Base-by-base conservation (phyloP, 1,140 invertebrate genomes). In the Antheraea pernyi region DNA sequence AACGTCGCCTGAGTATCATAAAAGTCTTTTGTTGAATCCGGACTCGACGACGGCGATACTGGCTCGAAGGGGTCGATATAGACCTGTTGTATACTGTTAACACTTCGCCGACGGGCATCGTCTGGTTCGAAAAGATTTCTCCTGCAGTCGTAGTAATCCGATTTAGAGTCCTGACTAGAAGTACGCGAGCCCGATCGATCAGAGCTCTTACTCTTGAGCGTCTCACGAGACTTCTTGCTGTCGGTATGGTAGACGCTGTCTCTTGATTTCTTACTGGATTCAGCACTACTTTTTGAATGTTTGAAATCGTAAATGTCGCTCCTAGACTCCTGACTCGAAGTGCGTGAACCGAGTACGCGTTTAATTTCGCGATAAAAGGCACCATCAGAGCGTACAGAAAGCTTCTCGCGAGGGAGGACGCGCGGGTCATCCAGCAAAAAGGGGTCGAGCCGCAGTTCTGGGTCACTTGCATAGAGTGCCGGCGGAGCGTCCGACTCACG, bases 331-430 rank as follows among this genome's bases (percentile, higher is more conserved):
- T 94, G 93, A 81, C 95, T 95, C 0, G 95, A 95, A 10, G 94
- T 94, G 22, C 95, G 88, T 3, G 95, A 95, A 30, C 91, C 91
- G 19, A 95, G 91, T 9, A 90, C 90, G 18, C 94, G 88, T 75
- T 95, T 95, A 58, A 95, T 95, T 73, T 94, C 94, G 73, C 95
- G 95, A 76, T 95, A 95, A 78, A 95, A 95, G 75, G 93, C 94
- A 1, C 95, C 95, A 78, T 95, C 95, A 0, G 95, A 95, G 79
- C 95, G 94, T 16, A 95, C 93, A 0, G 94, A 94, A 7, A 95
- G 91, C 70, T 95, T 95, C 77, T 95, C 95, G 4, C 95, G 92
- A 2, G 95, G 95, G 59, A 95, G 91, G 81, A 95, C 93, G 10
- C 95, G 85, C 11, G 95, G 95, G 88, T 95, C 95, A 78, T 96